These are phyloP conservation scores for Schizopygopsis pylzovi DNA, from an alignment of 2,797 vertebrate genomes.

Conservation along the genomic window DNA sequence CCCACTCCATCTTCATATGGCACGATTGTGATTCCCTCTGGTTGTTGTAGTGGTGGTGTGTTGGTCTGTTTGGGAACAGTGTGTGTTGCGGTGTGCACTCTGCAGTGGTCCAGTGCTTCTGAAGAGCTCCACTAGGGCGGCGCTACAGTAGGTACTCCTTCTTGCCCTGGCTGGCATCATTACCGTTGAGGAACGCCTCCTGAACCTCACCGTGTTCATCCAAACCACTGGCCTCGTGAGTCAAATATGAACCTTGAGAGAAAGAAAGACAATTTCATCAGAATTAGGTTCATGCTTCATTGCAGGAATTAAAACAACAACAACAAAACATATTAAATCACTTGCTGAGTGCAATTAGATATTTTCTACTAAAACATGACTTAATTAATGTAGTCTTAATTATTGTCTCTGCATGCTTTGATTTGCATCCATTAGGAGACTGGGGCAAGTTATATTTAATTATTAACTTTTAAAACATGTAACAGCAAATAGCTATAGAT, in stretches of 20 bases:
- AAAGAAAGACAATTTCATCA: slow-evolving; percentile 26
- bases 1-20: slow-evolving; percentile 70
- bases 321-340: background rate
- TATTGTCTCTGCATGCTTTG: background rate
- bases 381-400: background rate
- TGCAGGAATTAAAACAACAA: background rate
- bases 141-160: slow-evolving; percentile 90
- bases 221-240: slow-evolving; percentile 92
- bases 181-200: slow-evolving; percentile 93
- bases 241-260: slow-evolving; percentile 88
- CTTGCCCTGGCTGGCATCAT: slow-evolving; percentile 91
- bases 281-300: background rate
- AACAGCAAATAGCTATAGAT: background rate
- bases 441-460: background rate
- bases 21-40: slow-evolving; percentile 70
- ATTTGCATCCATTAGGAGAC: background rate
- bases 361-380: background rate
- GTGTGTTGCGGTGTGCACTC: slow-evolving; percentile 58
- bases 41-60: slow-evolving; percentile 45
- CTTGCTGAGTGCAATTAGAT: background rate
- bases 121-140: slow-evolving; percentile 56
- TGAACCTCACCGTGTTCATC: slow-evolving; percentile 93
- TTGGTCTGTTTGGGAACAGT: slow-evolving; percentile 57
- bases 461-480: background rate
- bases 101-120: slow-evolving; percentile 68